Evolutionary conservation across 2,888 invertebrate species (phyloP), one percentile per base, ranked within the genome.

Genomic region (Gortyna flavago): DNA sequence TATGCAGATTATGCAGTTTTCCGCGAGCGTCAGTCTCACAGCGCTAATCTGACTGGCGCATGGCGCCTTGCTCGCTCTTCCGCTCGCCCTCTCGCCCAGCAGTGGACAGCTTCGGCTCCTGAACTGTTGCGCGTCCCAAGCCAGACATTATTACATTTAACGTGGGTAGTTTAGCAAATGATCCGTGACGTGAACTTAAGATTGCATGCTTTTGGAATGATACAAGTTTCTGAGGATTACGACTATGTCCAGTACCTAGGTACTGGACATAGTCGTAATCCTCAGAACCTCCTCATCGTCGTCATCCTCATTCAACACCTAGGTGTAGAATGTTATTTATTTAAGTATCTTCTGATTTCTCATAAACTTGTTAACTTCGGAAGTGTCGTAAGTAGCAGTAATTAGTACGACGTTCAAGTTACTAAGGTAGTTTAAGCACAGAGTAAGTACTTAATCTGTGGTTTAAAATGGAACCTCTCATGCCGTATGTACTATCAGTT

Each of bases 21-120:
- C 41, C 5, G 18, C 38, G 25, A 25, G 54, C 29, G 48, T 35
- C 75, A 29, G 2, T 18, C 41, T 73, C 32, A 11, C 32, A 25
- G 48, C 59, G 4, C 67, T 81, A 68, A 81, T 76, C 44, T 76
- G 77, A 76, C 57, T 21, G 62, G 77, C 51, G 35, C 61, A 48
- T 21, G 62, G 77, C 51, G 35, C 61, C 18, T n/a, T n/a, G n/a
- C 51, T 54, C 13, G 3, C 48, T 25, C 16, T 6, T 32, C n/a
- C 8, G 35, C 29, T 51, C 16, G 3, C 18, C 6, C 21, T 3
- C 35, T 21, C 41, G 13, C 16, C 21, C 54, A 78, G 5, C 32
- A 54, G 18, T n/a, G 18, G 29, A 29, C 35, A 9, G 25, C 9
- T 38, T 57, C 18, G 21, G 16, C 3, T 44, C 16, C 25, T 18